Evolutionary conservation across 2,113 vertebrate species (phyloP), one percentile per base, ranked within the genome.

Genomic region (Myrmecobius fasciatus): DNA sequence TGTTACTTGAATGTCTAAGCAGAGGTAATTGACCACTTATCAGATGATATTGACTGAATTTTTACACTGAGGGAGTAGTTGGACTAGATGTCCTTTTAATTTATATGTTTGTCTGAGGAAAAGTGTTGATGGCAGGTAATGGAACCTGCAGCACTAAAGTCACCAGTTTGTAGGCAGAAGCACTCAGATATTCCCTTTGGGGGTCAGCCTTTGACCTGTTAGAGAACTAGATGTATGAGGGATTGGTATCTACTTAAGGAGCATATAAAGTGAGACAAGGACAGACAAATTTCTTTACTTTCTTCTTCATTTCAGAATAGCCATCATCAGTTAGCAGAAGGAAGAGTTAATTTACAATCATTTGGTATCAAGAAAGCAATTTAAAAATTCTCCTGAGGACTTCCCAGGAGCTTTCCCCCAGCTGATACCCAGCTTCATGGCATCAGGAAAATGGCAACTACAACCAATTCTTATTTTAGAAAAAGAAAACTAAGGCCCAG

Each of bases 261-360:
- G n/a, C 31, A 56, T 6, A 46, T 49, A 48, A 46, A 49, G 43
- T 46, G 46, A n/a, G 83, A 89, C 0, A 2, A 60, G 25, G 25
- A 53, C 51, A 52, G 28, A 28, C 25, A 89, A 22, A 7, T 5
- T 46, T 47, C 89, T 92, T 17, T 24, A 92, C 53, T 92, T 96
- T 96, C 96, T 93, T 95, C 93, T 97, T 94, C 95, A 92, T 95
- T 93, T 97, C 67, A 83, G 67, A 20, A n/a, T n/a, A 83, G 20
- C 67, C 7, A 43, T 83, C 96, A 96, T 25, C 88, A 89, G 22
- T 12, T 31, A 91, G 91, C 94, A 94, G 95, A 97, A 96, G 96
- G 95, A 96, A 96, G 95, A 97, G 97, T 98, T 97, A 94, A 98
- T 98, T 97, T 95, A 95, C 89, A 97, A 93, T 94, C 96, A 91